Evolutionary conservation across 2,113 vertebrate genomes (phyloP).

Genomic region (Dissostichus mawsoni): DNA sequence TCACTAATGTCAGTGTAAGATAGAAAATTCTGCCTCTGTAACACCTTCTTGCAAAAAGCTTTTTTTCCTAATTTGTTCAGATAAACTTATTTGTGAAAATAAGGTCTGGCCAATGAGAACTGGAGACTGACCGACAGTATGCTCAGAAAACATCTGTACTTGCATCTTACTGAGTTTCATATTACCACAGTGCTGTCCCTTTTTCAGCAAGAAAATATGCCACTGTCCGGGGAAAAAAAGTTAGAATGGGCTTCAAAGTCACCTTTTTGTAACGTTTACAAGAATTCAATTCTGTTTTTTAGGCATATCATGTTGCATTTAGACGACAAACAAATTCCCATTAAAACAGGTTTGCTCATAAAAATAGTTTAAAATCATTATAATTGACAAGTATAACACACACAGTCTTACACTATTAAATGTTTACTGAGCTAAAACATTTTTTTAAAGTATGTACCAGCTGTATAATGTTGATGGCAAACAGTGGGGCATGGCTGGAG

Average conservation of each 20-base stretch:
- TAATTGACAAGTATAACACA: neutral
- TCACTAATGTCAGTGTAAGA: constrained; percentile 2
- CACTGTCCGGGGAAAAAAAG: constrained; percentile 9
- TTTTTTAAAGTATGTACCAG: constrained; percentile 19
- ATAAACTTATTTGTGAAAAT: constrained; percentile 3
- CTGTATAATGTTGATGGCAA: constrained; percentile 30
- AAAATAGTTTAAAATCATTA: constrained; percentile 14
- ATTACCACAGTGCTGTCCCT: constrained; percentile 19
- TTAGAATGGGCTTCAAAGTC: constrained; percentile 9
- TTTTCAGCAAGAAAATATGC: constrained; percentile 50
- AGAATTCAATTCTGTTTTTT: neutral
- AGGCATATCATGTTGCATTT: neutral
- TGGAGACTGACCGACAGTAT: constrained; percentile 16
- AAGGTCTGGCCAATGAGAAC: constrained; percentile 7
- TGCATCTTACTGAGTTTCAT: constrained; percentile 36
- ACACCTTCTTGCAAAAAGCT: neutral
- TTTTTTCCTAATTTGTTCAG: neutral
- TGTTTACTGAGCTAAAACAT: constrained; percentile 4
- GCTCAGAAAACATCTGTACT: constrained; percentile 35
- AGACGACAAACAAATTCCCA: neutral
- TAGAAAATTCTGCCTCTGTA: constrained; percentile 5
- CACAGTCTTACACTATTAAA: neutral
- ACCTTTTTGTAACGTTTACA: constrained; percentile 18
- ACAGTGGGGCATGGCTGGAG: constrained; percentile 34
- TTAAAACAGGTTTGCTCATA: neutral